phyloP scores from a whole-genome alignment of 2,113 vertebrate species.

The Nothocercus nigrocapillus region DNA sequence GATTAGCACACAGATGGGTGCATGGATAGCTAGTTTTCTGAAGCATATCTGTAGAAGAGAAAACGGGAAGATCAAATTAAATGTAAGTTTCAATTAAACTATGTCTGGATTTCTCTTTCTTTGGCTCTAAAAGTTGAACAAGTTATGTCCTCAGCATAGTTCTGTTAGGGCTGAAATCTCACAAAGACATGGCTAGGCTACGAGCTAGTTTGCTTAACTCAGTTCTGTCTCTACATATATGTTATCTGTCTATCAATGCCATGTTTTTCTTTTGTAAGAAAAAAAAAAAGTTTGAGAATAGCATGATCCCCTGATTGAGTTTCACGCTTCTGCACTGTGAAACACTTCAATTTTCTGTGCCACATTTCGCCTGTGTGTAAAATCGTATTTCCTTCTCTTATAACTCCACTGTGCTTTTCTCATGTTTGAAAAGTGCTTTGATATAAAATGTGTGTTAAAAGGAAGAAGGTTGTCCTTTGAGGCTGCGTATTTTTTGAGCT shows the following conservation, averaged over 20 bases:
- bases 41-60: background rate
- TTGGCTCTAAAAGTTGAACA: background rate
- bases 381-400: accelerated
- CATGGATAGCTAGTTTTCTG: background rate
- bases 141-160: background rate
- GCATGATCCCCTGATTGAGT: accelerated
- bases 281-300: background rate
- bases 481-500: background rate
- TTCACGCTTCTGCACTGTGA: accelerated
- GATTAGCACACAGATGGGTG: background rate
- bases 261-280: background rate
- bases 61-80: background rate
- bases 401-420: background rate
- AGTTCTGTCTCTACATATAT: background rate
- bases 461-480: background rate
- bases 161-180: background rate
- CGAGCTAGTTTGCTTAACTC: background rate
- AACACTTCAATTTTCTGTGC: background rate
- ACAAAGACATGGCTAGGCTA: background rate
- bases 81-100: background rate
- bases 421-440: background rate
- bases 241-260: background rate
- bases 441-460: background rate
- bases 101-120: background rate
- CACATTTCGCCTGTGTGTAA: background rate